These are phyloP conservation scores for Leptobrachium leishanense DNA, from an alignment of 2,113 vertebrate species.

Conservation along the genomic window DNA sequence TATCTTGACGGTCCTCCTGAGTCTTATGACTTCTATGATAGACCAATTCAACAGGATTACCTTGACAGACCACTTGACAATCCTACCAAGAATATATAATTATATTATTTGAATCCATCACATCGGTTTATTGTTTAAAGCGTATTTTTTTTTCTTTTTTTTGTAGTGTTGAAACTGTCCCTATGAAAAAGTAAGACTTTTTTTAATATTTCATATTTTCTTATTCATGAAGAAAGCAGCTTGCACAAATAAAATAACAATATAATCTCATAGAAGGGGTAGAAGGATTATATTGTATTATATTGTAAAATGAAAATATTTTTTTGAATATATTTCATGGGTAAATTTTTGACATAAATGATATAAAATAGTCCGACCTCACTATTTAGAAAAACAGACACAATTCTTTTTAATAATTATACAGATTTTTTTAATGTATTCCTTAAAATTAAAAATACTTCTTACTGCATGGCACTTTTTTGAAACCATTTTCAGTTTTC, in stretches of 20 bases:
- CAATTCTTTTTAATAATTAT: background rate
- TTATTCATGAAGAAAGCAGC: background rate
- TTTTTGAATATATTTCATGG: slow-evolving; percentile 52
- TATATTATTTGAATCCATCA: background rate
- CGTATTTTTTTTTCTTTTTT: slow-evolving; percentile 70
- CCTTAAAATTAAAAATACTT: background rate
- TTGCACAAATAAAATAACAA: too few species aligned
- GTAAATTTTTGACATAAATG: slow-evolving; percentile 37
- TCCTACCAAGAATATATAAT: slow-evolving; percentile 6
- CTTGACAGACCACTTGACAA: background rate
- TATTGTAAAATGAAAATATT: slow-evolving; percentile 33
- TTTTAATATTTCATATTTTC: slow-evolving; percentile 51
- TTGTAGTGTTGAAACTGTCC: slow-evolving; percentile 82
- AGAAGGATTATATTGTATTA: slow-evolving; percentile 39
- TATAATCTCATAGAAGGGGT: slow-evolving; percentile 15
- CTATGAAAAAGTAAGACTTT: slow-evolving; percentile 86
- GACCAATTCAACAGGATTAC: background rate
- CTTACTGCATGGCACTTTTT: slow-evolving; percentile 20
- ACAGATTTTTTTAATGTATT: background rate
- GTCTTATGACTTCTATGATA: background rate
- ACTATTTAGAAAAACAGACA: slow-evolving; percentile 5
- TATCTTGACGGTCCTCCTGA: background rate
- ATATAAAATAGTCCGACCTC: background rate
- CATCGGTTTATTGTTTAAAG: slow-evolving; percentile 25
- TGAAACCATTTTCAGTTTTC: background rate